These are phyloP conservation scores for Eublepharis macularius DNA, from an alignment of 2,113 vertebrate species.

Conservation along the genomic window DNA sequence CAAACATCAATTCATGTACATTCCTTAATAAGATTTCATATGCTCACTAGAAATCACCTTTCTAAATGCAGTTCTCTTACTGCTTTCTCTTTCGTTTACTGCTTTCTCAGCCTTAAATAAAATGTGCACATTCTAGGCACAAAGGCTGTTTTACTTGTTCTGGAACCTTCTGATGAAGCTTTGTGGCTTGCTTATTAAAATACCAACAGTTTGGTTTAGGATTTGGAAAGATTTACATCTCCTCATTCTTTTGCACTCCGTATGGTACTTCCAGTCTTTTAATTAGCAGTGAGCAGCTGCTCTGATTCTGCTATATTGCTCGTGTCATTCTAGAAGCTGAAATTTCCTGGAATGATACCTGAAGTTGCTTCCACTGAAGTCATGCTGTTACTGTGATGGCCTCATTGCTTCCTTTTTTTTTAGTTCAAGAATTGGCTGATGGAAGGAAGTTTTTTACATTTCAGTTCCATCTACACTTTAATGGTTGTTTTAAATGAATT, in stretches of 20 bases:
- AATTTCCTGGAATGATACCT: not conserved
- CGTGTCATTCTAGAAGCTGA: conserved; percentile 23
- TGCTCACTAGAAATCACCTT: not conserved
- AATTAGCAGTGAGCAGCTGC: not conserved
- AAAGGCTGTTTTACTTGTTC: too few relatives aligned
- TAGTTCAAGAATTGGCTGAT: not conserved
- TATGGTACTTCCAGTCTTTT: not conserved
- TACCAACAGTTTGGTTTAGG: not conserved
- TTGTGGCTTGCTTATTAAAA: not conserved
- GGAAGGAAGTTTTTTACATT: not conserved
- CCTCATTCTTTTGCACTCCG: not conserved
- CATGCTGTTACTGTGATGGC: conserved; percentile 22
- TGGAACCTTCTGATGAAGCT: not conserved
- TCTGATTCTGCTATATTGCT: conserved; percentile 18
- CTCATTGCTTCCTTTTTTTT: not conserved
- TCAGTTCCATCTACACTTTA: not conserved
- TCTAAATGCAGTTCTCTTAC: not conserved
- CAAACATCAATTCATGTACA: not conserved
- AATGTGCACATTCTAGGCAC: not conserved
- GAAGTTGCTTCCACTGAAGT: conserved; percentile 1
- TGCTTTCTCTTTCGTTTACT: not conserved
- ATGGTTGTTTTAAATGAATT: not conserved
- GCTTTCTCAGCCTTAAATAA: not conserved
- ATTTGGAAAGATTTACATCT: not conserved
- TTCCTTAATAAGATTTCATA: not conserved